phyloP scores from a whole-genome alignment of 2,797 vertebrate genomes.

The Arnoldichthys spilopterus region DNA sequence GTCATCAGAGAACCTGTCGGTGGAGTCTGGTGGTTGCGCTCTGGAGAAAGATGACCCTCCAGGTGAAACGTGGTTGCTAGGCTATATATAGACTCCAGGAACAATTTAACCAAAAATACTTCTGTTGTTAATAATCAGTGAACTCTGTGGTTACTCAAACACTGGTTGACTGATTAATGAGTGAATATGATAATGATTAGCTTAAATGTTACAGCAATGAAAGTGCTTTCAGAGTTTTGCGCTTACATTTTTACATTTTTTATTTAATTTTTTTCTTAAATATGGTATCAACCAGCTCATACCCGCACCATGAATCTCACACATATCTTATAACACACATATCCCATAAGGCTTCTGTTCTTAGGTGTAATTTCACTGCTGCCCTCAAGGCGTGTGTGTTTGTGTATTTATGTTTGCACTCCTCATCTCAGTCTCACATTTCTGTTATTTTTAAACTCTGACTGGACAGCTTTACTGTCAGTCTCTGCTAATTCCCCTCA shows the following conservation, averaged over 20 bases:
- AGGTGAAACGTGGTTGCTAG: slow-evolving; percentile 66
- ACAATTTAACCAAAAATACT: not conserved
- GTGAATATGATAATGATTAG: not conserved
- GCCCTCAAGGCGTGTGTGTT: not conserved
- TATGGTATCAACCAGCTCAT: not conserved
- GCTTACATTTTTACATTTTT: not conserved
- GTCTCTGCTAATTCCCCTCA: slow-evolving; percentile 63
- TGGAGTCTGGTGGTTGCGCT: slow-evolving; percentile 87
- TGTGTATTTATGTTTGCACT: not conserved
- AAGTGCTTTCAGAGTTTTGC: too few species aligned
- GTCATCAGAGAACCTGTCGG: slow-evolving; percentile 93
- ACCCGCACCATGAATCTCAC: not conserved
- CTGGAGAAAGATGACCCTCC: slow-evolving; percentile 91
- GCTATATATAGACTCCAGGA: not conserved
- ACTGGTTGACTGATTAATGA: not conserved
- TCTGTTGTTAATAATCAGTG: not conserved
- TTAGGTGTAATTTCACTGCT: slow-evolving; percentile 28
- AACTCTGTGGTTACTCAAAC: not conserved
- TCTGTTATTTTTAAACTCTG: slow-evolving; percentile 70
- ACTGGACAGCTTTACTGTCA: slow-evolving; percentile 72
- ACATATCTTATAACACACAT: not conserved
- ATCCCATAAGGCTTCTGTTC: not conserved
- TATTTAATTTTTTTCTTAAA: not conserved
- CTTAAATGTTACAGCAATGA: not conserved
- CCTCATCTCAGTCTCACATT: slow-evolving; percentile 41